Evolutionary conservation across 2,888 invertebrate genomes (phyloP).

Genomic region (Elegia similella): DNA sequence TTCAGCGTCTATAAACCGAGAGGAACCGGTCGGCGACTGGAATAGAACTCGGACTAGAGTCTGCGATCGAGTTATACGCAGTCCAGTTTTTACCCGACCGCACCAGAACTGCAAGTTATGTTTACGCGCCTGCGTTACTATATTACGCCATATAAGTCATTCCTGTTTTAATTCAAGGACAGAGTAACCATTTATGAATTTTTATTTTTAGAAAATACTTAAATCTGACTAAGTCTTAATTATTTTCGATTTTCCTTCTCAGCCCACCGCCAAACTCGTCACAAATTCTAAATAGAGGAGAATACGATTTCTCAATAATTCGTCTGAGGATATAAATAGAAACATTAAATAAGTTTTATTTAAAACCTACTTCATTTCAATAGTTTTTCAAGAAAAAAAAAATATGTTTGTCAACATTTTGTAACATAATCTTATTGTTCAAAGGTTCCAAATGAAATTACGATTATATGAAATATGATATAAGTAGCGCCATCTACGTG

Average conservation of each 20-base stretch:
- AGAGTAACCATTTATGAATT: neutral
- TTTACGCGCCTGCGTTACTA: neutral
- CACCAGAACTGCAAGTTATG: constrained; percentile 7
- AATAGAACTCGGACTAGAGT: constrained; percentile 27
- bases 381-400: too few relatives aligned
- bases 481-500: constrained; percentile 26
- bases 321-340: too few relatives aligned
- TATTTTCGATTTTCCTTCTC: neutral
- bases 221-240: neutral
- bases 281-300: neutral
- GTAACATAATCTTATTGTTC: constrained; percentile 17
- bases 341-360: too few relatives aligned
- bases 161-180: neutral
- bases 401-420: too few relatives aligned
- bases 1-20: constrained; percentile 35
- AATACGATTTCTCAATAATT: neutral
- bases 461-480: neutral
- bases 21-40: constrained; percentile 39
- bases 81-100: constrained; percentile 14
- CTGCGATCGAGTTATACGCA: constrained; percentile 23
- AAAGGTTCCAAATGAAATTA: constrained; percentile 29
- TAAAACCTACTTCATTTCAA: too few relatives aligned
- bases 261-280: neutral
- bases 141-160: neutral
- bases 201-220: neutral